A percentile compares a stretch with the other conserved stretches of the same genome.
Conservation (phyloP, 2,888 invertebrate genomes). For the Cosmorhoe ocellata region DNA sequence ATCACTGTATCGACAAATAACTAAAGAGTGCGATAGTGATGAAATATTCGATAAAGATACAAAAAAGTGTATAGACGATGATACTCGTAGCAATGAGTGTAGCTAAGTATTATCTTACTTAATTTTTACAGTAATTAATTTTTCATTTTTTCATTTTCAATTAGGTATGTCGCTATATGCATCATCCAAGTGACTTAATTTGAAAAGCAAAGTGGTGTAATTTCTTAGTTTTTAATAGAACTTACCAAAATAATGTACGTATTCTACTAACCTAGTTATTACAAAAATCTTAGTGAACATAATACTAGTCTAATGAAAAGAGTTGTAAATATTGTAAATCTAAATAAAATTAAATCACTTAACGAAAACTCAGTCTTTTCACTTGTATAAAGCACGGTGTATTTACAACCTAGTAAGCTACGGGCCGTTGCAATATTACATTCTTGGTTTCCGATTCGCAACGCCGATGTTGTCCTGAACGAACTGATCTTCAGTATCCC, state of each 20-base stretch:
- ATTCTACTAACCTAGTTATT: too few species aligned
- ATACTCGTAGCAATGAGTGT: constrained; percentile 61
- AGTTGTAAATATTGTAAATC: too few species aligned
- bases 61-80: constrained; percentile 60
- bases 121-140: too few species aligned
- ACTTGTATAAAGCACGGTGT: constrained; percentile 17
- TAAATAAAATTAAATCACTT: neutral
- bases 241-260: too few species aligned
- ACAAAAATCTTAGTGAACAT: too few species aligned
- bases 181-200: neutral
- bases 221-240: too few species aligned
- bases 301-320: too few species aligned
- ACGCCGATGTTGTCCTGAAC: constrained; percentile 46
- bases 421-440: neutral
- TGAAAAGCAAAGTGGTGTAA: neutral
- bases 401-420: too few species aligned
- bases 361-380: constrained; percentile 28
- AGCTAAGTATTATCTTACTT: constrained; percentile 8
- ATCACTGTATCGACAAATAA: constrained; percentile 51
- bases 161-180: too few species aligned
- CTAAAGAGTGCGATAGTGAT: constrained; percentile 66
- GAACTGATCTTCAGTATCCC: constrained; percentile 65
- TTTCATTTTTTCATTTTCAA: too few species aligned
- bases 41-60: constrained; percentile 67
- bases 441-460: constrained; percentile 60